A percentile compares a stretch with the other conserved stretches of the same genome.
Evolutionary conservation across 2,113 vertebrate species (phyloP).

Genomic region (Dunckerocampus dactyliophorus): DNA sequence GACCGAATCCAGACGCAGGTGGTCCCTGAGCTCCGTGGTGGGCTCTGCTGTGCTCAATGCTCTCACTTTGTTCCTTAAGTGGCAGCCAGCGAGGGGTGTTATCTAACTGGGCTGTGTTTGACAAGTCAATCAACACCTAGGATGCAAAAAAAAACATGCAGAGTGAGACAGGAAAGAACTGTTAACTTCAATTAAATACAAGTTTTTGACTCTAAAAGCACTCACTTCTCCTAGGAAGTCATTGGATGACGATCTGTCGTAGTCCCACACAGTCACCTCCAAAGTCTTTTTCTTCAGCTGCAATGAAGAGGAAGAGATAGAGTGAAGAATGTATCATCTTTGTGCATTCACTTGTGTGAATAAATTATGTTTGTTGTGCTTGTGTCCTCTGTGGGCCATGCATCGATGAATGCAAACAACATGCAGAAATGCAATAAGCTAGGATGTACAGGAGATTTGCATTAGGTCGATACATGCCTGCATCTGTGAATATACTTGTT

Average conservation of each 20-base stretch:
- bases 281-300: constrained; percentile 98
- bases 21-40: constrained; percentile 78
- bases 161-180: not conserved
- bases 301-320: constrained; percentile 21
- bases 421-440: not conserved
- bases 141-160: constrained; percentile 12
- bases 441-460: too few relatives aligned
- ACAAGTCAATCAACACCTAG: constrained; percentile 93
- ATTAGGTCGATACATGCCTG: too few relatives aligned
- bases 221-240: constrained; percentile 98
- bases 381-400: not conserved
- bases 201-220: constrained; percentile 18
- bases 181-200: constrained; percentile 9
- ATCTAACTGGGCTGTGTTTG: constrained; percentile 86
- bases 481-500: not conserved
- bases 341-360: not conserved
- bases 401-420: not conserved
- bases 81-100: constrained; percentile 91
- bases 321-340: not conserved
- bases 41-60: constrained; percentile 83
- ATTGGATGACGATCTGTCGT: constrained; percentile 96
- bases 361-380: not conserved
- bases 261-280: constrained; percentile 99
- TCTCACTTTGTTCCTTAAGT: constrained; percentile 93
- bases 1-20: constrained; percentile 60